These are phyloP conservation scores for Diabrotica undecimpunctata DNA, from an alignment of 1,140 invertebrate genomes.

Conservation along the genomic window DNA sequence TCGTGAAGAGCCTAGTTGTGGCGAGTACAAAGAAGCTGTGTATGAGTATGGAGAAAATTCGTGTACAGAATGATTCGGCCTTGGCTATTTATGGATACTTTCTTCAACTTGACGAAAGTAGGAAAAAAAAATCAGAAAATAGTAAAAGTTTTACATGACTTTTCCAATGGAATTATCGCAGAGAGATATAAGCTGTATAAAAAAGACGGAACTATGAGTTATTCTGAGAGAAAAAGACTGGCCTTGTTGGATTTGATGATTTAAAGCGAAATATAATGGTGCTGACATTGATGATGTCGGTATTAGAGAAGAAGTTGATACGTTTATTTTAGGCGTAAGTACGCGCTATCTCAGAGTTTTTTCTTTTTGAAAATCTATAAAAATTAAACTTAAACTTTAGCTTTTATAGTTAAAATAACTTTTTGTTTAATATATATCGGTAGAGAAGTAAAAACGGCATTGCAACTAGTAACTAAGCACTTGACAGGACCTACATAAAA, in stretches of 20 bases:
- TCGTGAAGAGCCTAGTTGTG: neutral
- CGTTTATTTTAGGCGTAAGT: constrained; percentile 76
- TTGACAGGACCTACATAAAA: too few relatives aligned
- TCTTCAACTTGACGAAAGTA: neutral
- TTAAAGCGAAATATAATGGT: constrained; percentile 55
- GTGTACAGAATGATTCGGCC: neutral
- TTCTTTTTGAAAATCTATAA: too few relatives aligned
- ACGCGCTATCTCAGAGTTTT: too few relatives aligned
- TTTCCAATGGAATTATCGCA: neutral
- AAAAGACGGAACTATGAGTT: neutral
- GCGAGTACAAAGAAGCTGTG: neutral
- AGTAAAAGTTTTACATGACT: neutral
- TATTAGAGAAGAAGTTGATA: constrained; percentile 82
- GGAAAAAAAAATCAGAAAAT: neutral
- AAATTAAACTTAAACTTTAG: too few relatives aligned
- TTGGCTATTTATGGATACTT: neutral
- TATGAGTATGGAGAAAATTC: neutral
- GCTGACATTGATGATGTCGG: constrained; percentile 58
- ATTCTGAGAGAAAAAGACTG: constrained; percentile 51
- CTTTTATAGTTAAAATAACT: too few relatives aligned
- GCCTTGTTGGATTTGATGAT: constrained; percentile 75
- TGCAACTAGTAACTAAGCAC: too few relatives aligned
- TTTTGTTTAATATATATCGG: too few relatives aligned
- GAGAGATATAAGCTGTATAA: neutral
- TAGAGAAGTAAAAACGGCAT: too few relatives aligned